Conservation (phyloP, 2,888 invertebrate genomes). For the Nudaria mundana region DNA sequence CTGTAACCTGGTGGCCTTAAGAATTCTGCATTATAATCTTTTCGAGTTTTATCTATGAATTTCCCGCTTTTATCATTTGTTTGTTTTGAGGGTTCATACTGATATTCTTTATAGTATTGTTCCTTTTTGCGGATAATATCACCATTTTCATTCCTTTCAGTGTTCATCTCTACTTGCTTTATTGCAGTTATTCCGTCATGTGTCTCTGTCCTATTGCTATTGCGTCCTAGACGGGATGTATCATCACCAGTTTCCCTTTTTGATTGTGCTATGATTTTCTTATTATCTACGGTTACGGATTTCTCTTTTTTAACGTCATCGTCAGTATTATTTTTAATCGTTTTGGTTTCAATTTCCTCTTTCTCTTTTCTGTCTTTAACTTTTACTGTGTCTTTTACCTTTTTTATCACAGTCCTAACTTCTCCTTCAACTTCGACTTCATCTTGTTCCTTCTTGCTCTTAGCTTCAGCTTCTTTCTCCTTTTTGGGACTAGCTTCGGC, state of each 20-base stretch:
- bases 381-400: neutral
- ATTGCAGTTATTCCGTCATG: neutral
- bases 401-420: no score
- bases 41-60: constrained; percentile 50
- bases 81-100: constrained; percentile 38
- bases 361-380: constrained; percentile 2
- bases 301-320: neutral
- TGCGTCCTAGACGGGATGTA: no score
- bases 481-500: constrained; percentile 1
- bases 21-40: constrained; percentile 57
- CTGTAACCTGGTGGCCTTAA: constrained; percentile 51
- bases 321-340: neutral
- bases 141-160: constrained; percentile 13
- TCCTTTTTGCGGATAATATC: constrained; percentile 14
- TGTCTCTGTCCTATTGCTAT: no score
- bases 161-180: neutral
- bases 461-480: neutral
- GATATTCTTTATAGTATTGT: constrained; percentile 44
- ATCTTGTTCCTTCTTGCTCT: neutral
- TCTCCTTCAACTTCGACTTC: neutral
- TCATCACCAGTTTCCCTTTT: no score
- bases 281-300: no score
- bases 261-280: no score
- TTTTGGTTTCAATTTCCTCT: neutral
- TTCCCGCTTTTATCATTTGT: constrained; percentile 31